A percentile compares a stretch with the other conserved stretches of the same genome.
phyloP scores from a whole-genome alignment of 30 jellyfish, hydroid and myxozoan genomes.

The Turritopsis rubra region DNA sequence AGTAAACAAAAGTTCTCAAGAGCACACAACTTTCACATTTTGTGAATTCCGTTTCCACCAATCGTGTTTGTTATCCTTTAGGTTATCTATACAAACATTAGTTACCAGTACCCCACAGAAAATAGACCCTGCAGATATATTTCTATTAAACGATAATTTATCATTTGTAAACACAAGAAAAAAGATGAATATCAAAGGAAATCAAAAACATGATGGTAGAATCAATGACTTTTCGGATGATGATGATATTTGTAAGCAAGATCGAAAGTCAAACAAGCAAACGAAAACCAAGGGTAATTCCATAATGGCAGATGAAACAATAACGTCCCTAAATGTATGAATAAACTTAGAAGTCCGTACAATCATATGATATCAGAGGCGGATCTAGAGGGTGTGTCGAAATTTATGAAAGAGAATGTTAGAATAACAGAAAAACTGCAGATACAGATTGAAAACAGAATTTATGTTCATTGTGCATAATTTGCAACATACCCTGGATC shows the following conservation, averaged over 20 bases:
- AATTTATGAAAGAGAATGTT: too few species aligned
- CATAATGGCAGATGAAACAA: background rate
- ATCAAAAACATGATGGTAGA: background rate
- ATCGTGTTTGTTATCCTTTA: background rate
- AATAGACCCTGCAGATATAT: background rate
- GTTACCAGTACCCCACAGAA: slow-evolving; percentile 33
- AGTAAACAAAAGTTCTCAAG: too few species aligned
- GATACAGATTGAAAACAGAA: too few species aligned
- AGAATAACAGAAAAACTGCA: too few species aligned
- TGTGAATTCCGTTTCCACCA: background rate
- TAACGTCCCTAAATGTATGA: background rate
- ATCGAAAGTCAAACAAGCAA: background rate
- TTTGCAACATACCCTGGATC: too few species aligned
- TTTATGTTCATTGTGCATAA: too few species aligned
- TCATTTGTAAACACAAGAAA: background rate
- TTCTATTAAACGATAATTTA: background rate
- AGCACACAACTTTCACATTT: too few species aligned
- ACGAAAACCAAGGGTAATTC: background rate
- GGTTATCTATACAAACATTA: background rate
- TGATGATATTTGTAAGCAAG: background rate
- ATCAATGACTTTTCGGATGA: background rate
- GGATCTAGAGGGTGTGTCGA: too few species aligned
- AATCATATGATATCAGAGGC: too few species aligned
- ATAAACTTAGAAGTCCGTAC: background rate
- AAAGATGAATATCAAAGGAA: background rate